Percentiles rank a stretch among this genome's conserved stretches.
These are phyloP conservation scores for Heliconius erato DNA, from an alignment of 2,888 invertebrate genomes.

Conservation along the genomic window DNA sequence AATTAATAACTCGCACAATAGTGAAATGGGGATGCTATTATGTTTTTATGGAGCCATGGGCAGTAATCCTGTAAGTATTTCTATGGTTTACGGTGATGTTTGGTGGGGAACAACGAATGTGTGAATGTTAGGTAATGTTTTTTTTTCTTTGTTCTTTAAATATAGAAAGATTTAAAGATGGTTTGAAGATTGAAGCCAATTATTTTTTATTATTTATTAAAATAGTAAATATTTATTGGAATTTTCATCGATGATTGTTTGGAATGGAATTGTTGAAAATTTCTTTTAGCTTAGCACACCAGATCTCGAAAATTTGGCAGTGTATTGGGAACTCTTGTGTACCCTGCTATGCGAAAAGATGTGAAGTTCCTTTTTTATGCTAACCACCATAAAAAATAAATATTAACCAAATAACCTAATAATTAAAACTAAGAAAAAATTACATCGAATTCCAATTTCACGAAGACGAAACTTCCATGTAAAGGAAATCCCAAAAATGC, in stretches of 20 bases:
- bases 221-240: too few relatives aligned
- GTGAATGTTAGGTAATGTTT: not conserved
- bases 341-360: not conserved
- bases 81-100: conserved; percentile 1
- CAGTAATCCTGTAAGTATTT: conserved; percentile 12
- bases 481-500: conserved; percentile 61
- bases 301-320: too few relatives aligned
- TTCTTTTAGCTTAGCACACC: too few relatives aligned
- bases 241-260: too few relatives aligned
- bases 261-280: too few relatives aligned
- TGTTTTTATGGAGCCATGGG: conserved; percentile 22
- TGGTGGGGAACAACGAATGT: not conserved
- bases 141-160: not conserved
- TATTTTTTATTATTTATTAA: too few relatives aligned
- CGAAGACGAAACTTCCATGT: conserved; percentile 29
- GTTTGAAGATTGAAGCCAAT: not conserved
- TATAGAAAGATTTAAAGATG: not conserved
- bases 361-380: not conserved
- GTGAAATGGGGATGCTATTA: conserved; percentile 21
- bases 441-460: not conserved
- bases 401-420: too few relatives aligned
- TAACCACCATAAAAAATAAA: too few relatives aligned
- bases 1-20: conserved; percentile 52
- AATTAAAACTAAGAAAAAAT: not conserved
- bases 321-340: not conserved